Conservation (phyloP, 2,888 invertebrate genomes). For the Adela reaumurella region DNA sequence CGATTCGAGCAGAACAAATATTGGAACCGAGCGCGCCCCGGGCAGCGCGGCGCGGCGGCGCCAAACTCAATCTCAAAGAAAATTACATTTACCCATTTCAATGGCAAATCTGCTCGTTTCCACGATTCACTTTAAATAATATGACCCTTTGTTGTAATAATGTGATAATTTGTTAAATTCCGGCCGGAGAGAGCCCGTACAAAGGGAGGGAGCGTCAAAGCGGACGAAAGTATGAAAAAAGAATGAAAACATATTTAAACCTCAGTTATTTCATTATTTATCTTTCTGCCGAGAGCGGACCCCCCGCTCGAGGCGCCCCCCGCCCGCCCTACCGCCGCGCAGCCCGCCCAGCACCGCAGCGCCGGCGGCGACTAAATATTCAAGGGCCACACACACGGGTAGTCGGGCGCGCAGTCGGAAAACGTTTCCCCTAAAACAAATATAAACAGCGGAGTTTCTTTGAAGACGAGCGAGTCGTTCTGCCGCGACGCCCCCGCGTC, state of each 20-base stretch:
- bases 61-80: background rate
- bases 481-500: background rate
- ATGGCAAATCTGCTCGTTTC: background rate
- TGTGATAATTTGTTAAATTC: background rate
- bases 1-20: background rate
- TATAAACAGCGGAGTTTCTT: constrained; percentile 42
- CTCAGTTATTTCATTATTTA: constrained; percentile 37
- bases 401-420: constrained; percentile 17
- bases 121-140: background rate
- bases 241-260: constrained; percentile 44
- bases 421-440: constrained; percentile 27
- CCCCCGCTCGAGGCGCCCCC: constrained; percentile 11
- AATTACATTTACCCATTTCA: background rate
- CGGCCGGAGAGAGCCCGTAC: background rate
- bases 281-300: constrained; percentile 32
- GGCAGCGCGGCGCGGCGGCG: background rate
- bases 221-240: background rate
- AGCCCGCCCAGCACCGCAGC: constrained; percentile 6
- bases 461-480: constrained; percentile 21
- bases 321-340: too few relatives aligned
- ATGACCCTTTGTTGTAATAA: background rate
- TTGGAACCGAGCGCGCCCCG: background rate
- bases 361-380: constrained; percentile 42
- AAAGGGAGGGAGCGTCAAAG: background rate
- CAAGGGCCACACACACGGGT: constrained; percentile 22